phyloP scores from a whole-genome alignment of 2,113 vertebrate genomes.

The Tragulus kanchil region DNA sequence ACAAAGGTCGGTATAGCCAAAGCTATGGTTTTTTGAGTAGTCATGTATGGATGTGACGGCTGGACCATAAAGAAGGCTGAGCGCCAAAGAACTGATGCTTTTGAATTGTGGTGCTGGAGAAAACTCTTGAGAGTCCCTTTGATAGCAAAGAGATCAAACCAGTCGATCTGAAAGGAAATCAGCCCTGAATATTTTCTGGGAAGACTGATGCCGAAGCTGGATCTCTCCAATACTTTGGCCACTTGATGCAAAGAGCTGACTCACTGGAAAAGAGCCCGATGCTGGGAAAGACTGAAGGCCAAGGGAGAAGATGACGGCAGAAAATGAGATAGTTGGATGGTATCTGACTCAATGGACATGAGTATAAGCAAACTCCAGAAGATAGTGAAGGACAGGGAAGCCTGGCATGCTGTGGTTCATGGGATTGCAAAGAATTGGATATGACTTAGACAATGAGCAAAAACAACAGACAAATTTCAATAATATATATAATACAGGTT shows the following conservation, averaged over 20 bases:
- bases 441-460: not conserved
- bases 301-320: not conserved
- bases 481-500: not conserved
- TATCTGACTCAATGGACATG: not conserved
- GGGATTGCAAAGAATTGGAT: not conserved
- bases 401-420: not conserved
- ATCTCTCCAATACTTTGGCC: not conserved
- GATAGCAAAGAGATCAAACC: not conserved
- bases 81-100: not conserved
- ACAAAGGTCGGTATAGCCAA: not conserved
- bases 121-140: not conserved
- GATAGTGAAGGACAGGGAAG: not conserved
- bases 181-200: not conserved
- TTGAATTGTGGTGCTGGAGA: not conserved
- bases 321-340: not conserved
- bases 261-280: not conserved
- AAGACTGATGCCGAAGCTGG: not conserved
- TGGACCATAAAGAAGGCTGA: not conserved
- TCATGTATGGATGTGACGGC: not conserved
- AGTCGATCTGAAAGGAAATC: not conserved
- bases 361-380: not conserved
- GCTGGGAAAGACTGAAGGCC: not conserved
- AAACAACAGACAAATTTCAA: not conserved
- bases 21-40: not conserved
- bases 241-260: not conserved